Evolutionary conservation across 1,140 invertebrate species (phyloP).

Genomic region (Colletes gigas): DNA sequence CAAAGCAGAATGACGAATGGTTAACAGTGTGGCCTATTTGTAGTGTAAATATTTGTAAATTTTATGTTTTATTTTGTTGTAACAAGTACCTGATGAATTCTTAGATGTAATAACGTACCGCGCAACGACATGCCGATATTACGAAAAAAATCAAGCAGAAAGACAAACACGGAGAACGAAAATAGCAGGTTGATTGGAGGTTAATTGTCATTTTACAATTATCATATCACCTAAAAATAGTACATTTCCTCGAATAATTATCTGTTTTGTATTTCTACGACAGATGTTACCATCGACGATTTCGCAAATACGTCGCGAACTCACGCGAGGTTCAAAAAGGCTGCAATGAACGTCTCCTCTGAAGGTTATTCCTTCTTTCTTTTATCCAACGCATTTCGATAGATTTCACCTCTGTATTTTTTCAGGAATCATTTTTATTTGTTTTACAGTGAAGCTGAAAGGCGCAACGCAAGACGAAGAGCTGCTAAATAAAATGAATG

Average conservation of each 20-base stretch:
- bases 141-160: constrained; percentile 48
- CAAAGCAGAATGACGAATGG: background rate
- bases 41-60: constrained; percentile 58
- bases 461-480: constrained; percentile 1
- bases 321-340: constrained; percentile 48
- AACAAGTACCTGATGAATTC: constrained; percentile 51
- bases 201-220: constrained; percentile 36
- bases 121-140: constrained; percentile 34
- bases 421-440: background rate
- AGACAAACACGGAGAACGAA: constrained; percentile 3
- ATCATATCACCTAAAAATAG: background rate
- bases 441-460: constrained; percentile 41
- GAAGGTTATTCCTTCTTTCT: constrained; percentile 42
- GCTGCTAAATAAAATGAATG: constrained; percentile 1
- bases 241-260: background rate
- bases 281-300: constrained; percentile 58
- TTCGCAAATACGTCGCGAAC: constrained; percentile 57
- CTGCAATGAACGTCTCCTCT: constrained; percentile 35
- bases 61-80: constrained; percentile 21
- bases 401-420: background rate
- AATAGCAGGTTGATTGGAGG: constrained; percentile 45
- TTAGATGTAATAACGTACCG: constrained; percentile 8
- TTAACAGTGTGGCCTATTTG: background rate
- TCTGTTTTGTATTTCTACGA: background rate
- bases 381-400: constrained; percentile 10